Evolutionary conservation across 2,113 vertebrate genomes (phyloP), one percentile per base, ranked within the genome.

Genomic region (Hirundichthys speculiger): DNA sequence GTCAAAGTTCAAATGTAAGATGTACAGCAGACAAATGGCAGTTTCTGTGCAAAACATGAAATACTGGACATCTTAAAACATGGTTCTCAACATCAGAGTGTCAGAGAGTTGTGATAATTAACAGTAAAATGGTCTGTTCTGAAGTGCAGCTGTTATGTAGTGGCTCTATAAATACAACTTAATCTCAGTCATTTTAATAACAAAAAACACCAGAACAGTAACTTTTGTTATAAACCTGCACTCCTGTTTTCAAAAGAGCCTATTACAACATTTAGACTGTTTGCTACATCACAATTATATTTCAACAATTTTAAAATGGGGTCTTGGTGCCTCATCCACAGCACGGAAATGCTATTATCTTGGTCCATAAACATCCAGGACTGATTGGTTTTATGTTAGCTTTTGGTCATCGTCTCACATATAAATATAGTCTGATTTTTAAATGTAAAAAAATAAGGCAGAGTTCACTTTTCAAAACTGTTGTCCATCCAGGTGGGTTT

Each of bases 401-500:
- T 71, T 87, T 90, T 87, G 80, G 79, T 86, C 82, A 77, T 58
- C 2, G 47, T 48, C 85, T 81, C 47, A 76, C 71, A 87, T 88
- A 90, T 87, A 89, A 92, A 92, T 91, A 89, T 82, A 80, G 30
- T 58, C 57, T 18, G 65, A 55, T 58, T 80, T 42, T 67, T 11
- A n/a, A 69, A 52, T 73, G 72, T 69, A 82, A 80, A 88, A 82
- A 90, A 90, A 79, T 90, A 92, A 91, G 89, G 89, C 89, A 88
- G 22, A 64, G 77, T 75, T 73, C 9, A 18, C 45, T 30, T 27
- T 39, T 39, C 5, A 34, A 43, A 61, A 62, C 52, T 11, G 2
- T 12, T 43, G 25, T 60, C 58, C 9, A 30, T 68, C 50, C 45
- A 40, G 38, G 30, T 39, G 24, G 13, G 38, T 22, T 68, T 30